Conservation (phyloP, 2,888 invertebrate species). For the Halocaridina rubra region DNA sequence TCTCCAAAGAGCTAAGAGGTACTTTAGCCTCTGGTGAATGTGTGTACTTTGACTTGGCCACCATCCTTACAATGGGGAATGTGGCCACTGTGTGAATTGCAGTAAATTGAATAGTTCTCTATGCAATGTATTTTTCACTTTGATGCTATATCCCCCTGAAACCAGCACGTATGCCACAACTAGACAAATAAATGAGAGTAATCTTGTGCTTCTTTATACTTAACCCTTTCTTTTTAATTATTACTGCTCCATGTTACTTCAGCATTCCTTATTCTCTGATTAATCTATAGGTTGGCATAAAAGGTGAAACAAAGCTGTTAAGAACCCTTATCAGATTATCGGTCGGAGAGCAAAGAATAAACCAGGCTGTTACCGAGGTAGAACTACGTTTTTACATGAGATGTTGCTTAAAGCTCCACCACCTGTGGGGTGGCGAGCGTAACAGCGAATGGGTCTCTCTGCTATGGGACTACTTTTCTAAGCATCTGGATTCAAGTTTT, state of each 20-base stretch:
- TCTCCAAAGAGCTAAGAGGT: too few relatives aligned
- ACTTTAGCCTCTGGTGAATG: too few relatives aligned
- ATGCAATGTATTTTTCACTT: too few relatives aligned
- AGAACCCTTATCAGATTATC: slow-evolving; percentile 19
- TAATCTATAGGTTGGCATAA: slow-evolving; percentile 3
- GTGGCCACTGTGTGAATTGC: too few relatives aligned
- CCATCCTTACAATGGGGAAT: too few relatives aligned
- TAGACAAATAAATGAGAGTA: background rate
- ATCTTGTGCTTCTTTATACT: too few relatives aligned
- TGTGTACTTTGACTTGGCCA: too few relatives aligned
- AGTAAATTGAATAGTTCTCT: too few relatives aligned
- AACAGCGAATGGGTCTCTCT: slow-evolving; percentile 48
- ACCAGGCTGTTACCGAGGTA: slow-evolving; percentile 30
- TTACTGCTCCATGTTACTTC: background rate
- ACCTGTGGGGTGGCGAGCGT: slow-evolving; percentile 48
- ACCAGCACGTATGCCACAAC: too few relatives aligned
- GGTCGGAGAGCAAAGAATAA: background rate
- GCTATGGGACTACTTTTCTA: slow-evolving; percentile 58
- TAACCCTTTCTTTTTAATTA: background rate
- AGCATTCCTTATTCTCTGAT: background rate
- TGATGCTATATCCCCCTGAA: too few relatives aligned
- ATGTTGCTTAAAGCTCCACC: slow-evolving; percentile 40
- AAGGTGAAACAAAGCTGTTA: slow-evolving; percentile 29
- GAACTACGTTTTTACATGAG: slow-evolving; percentile 43
- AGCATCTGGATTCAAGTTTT: slow-evolving; percentile 47